Evolutionary conservation across 2,888 invertebrate genomes (phyloP), one percentile per base, ranked within the genome.

Genomic region (Microctonus brassicae): DNA sequence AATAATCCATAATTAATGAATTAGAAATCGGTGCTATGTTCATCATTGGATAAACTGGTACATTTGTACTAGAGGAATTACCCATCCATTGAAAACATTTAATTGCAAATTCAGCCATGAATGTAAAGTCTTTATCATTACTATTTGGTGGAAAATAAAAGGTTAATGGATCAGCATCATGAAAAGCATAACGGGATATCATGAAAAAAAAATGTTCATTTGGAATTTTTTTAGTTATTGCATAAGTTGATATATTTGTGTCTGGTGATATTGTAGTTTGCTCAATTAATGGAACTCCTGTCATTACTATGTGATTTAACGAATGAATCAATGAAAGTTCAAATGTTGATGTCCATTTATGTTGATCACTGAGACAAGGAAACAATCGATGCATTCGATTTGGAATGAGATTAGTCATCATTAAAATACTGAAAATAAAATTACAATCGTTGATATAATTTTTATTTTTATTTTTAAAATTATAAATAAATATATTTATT

Each of bases 271-370:
- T 52, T n/a, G 52, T 13, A 2, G 29, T 26, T 17, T 47, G 22
- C 7, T 24, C 34, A 11, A 34, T 52, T n/a, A 36, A 60, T 4
- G 24, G 2, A 1, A 57, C 60, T 36, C 70, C 60, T 13, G 70
- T 34, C 9, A 70, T 6, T 13, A 36, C 11, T 24, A 33, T 33
- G 34, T 65, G 39, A n/a, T 60, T 17, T 34, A 60, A 52, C 11
- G 65, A 66, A 55, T 66, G 36, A 58, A 70, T 70, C 20, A 70
- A 47, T 11, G 20, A 17, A 9, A 60, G 11, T 2, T 65, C 66
- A 13, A 60, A 61, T 53, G 60, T 47, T 61, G 70, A 63, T 60
- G 29, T 26, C 64, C 57, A 58, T 60, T 65, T 70, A 22, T 24
- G 42, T 13, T 70, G 42, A 11, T 70, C 65, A 4, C 6, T 47